Evolutionary conservation across 2,113 vertebrate species (phyloP).

Genomic region (Pionites leucogaster): DNA sequence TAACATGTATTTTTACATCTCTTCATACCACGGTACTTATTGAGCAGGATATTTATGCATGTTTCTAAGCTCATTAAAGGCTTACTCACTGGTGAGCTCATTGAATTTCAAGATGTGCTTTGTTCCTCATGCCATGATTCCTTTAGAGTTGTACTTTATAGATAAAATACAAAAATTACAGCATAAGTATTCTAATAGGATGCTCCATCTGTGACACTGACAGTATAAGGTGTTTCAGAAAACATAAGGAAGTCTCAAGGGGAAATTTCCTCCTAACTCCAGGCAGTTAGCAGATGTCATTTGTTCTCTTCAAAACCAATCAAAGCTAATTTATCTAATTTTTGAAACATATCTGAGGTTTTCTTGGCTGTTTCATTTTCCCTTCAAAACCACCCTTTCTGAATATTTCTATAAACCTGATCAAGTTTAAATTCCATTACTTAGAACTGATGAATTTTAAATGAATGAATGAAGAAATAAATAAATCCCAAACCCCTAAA

Average conservation of each 20-base stretch:
- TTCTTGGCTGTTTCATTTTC: not conserved
- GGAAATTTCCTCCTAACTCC: not conserved
- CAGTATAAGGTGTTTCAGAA: not conserved
- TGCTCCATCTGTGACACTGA: conserved; percentile 20
- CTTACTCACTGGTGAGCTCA: conserved; percentile 21
- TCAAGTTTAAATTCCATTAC: not conserved
- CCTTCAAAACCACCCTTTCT: not conserved
- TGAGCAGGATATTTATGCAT: conserved; percentile 2
- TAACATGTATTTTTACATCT: not conserved
- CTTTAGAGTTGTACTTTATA: not conserved
- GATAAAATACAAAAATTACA: conserved; percentile 27
- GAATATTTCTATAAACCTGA: not conserved
- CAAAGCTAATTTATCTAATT: not conserved
- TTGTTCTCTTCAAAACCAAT: not conserved
- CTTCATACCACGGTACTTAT: not conserved
- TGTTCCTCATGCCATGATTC: not conserved
- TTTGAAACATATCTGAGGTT: not conserved
- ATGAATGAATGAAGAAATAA: not conserved
- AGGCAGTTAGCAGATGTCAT: conserved; percentile 14
- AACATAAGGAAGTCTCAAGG: not conserved
- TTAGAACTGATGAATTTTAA: not conserved
- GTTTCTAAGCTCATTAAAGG: conserved; percentile 44
- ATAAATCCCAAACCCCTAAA: not conserved
- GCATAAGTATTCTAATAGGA: not conserved
- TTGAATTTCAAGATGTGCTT: conserved; percentile 7